Base-by-base conservation (phyloP, 1,140 invertebrate species). In the Diploscapter pachys region DNA sequence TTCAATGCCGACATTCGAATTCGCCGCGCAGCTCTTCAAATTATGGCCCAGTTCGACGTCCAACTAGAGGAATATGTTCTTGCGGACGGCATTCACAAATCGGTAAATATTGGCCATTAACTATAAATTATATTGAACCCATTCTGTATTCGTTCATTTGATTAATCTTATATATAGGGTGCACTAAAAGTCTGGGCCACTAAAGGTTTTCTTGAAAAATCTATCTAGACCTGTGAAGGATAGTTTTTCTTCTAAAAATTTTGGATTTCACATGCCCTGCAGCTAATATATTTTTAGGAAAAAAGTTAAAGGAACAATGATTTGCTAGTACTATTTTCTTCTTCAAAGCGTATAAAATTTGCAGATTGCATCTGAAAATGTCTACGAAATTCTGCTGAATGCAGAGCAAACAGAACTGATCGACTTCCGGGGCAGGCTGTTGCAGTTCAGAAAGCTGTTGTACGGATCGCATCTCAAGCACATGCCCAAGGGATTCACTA, bases 351-450 rank as follows among this genome's bases (percentile, higher is more conserved):
- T 2, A 68, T 6, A 9, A n/a, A n/a, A 74, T 53, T 65, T 69
- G 53, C 73, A 56, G 51, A 56, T 53, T 31, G 53, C 68, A 49
- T 59, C 6, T 0, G 71, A 76, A 57, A 61, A 54, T 1, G 65
- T 75, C 6, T 78, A 74, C 66, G 55, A 63, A 52, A 56, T 78
- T 70, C 51, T 78, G 8, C 59, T 65, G 8, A 53, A 57, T 5
- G 76, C 72, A 48, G 76, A 78, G 54, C 66, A 71, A 11, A 75
- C 63, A n/a, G 71, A 67, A 11, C 51, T 78, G 51, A 76, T 70
- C 2, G 64, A 74, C 56, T 74, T 65, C 48, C 8, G 73, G 50
- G 65, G 59, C 6, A 65, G 73, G 62, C 55, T 74, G 6, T 54
- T 74, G 8, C 65, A 74, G 53, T 50, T 74, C 6, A 56, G 73